Evolutionary conservation across 64 coral and sea anemone genomes (phyloP).

Genomic region (Cladopsammia gracilis): DNA sequence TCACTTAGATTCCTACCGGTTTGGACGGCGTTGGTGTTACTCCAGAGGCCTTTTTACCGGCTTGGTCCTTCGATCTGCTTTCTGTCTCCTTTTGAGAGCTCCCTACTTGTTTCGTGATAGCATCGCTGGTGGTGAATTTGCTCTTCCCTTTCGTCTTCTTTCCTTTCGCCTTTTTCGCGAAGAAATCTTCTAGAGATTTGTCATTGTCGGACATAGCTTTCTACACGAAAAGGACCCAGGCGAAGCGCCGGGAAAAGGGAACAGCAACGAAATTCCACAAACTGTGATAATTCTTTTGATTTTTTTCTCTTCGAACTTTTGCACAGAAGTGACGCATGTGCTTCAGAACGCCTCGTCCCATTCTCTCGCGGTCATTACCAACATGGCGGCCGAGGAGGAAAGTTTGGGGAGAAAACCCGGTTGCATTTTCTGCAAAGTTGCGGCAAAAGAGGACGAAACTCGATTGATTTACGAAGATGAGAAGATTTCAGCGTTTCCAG

Average conservation of each 20-base stretch:
- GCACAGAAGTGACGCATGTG: slow-evolving; percentile 52
- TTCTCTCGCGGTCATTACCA: slow-evolving; percentile 15
- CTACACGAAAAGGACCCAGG: slow-evolving; percentile 79
- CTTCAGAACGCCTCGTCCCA: slow-evolving; percentile 25
- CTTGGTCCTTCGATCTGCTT: slow-evolving; percentile 81
- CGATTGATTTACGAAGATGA: slow-evolving; percentile 86
- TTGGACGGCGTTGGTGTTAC: slow-evolving; percentile 56
- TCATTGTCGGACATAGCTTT: slow-evolving; percentile 95
- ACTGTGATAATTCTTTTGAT: slow-evolving; percentile 19
- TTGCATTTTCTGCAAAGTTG: slow-evolving; percentile 94
- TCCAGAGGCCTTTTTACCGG: slow-evolving; percentile 76
- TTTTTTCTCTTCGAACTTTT: slow-evolving; percentile 40
- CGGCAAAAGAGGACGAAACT: slow-evolving; percentile 69
- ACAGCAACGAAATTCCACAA: slow-evolving; percentile 54
- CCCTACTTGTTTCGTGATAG: slow-evolving; percentile 97
- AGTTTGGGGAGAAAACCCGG: background rate
- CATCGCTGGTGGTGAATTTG: slow-evolving; percentile 93
- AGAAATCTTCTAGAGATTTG: slow-evolving; percentile 99
- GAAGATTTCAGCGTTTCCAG: slow-evolving; percentile 70
- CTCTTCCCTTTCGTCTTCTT: slow-evolving; percentile 96
- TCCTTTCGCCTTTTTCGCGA: slow-evolving; percentile 97
- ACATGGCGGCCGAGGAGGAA: slow-evolving; percentile 37
- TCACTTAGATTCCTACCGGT: slow-evolving; percentile 42
- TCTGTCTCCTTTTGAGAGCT: slow-evolving; percentile 87
- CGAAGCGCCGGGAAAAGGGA: slow-evolving; percentile 84